These are phyloP conservation scores for Aepyceros melampus DNA, from an alignment of 2,113 vertebrate genomes.

Conservation along the genomic window DNA sequence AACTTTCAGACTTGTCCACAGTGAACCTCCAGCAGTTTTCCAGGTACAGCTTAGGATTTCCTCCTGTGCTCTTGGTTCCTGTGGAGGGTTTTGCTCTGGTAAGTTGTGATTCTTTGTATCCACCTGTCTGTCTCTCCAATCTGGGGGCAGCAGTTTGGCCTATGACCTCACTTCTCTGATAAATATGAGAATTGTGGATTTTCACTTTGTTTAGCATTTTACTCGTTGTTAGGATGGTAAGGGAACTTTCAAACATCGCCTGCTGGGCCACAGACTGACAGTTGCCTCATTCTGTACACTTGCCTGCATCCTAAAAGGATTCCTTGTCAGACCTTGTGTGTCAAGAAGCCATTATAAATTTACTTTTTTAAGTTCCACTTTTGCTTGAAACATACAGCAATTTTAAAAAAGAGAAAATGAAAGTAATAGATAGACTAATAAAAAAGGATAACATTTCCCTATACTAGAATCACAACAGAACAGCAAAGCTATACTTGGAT, in stretches of 20 bases:
- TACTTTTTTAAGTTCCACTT: not conserved
- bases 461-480: not conserved
- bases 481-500: not conserved
- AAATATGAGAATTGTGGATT: not conserved
- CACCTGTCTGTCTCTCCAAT: not conserved
- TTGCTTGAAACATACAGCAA: not conserved
- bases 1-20: not conserved
- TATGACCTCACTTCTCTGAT: not conserved
- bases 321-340: not conserved
- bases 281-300: not conserved
- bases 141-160: not conserved
- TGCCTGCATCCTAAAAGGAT: not conserved
- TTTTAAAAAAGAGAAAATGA: not conserved
- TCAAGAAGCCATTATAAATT: not conserved
- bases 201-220: not conserved
- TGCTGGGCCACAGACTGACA: not conserved
- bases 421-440: not conserved
- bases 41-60: not conserved
- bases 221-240: not conserved
- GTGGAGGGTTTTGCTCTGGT: not conserved
- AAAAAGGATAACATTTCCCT: not conserved
- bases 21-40: not conserved
- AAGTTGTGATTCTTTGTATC: not conserved
- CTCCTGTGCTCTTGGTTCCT: not conserved
- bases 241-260: not conserved